A percentile compares a stretch with the other conserved stretches of the same genome.
Evolutionary conservation across 2,113 vertebrate species (phyloP).

Genomic region (Pyxicephalus adspersus): DNA sequence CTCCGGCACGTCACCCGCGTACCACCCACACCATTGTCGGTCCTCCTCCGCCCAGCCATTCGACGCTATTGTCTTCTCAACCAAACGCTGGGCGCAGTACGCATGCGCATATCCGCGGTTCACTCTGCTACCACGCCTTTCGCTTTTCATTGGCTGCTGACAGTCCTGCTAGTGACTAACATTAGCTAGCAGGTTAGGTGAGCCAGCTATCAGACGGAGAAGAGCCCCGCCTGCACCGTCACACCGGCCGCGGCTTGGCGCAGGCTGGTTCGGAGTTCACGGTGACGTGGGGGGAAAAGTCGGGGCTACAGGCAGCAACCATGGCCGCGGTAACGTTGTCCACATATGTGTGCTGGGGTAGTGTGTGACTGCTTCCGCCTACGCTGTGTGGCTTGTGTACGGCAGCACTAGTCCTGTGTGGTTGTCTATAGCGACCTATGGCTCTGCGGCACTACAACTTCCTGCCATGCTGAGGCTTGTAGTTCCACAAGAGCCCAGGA

Average conservation of each 20-base stretch:
- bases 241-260: constrained; percentile 47
- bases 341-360: too few species aligned
- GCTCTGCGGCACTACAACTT: too few species aligned
- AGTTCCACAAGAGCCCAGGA: too few species aligned
- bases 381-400: too few species aligned
- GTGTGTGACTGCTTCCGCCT: too few species aligned
- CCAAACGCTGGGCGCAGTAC: constrained; percentile 58
- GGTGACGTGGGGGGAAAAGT: background rate
- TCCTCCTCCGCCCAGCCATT: constrained; percentile 45
- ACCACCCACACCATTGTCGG: constrained; percentile 28
- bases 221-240: constrained; percentile 47
- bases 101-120: constrained; percentile 47
- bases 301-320: background rate
- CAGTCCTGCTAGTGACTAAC: constrained; percentile 25
- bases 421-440: too few species aligned
- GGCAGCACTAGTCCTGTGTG: too few species aligned
- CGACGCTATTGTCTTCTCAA: constrained; percentile 56
- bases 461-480: too few species aligned
- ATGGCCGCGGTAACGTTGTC: constrained; percentile 46
- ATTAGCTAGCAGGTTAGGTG: constrained; percentile 23
- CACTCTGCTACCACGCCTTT: background rate
- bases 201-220: constrained; percentile 34
- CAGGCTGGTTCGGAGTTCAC: background rate
- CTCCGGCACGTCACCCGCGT: background rate
- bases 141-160: constrained; percentile 8